Evolutionary conservation across 2,888 invertebrate genomes (phyloP).

Genomic region (Serripes groenlandicus): DNA sequence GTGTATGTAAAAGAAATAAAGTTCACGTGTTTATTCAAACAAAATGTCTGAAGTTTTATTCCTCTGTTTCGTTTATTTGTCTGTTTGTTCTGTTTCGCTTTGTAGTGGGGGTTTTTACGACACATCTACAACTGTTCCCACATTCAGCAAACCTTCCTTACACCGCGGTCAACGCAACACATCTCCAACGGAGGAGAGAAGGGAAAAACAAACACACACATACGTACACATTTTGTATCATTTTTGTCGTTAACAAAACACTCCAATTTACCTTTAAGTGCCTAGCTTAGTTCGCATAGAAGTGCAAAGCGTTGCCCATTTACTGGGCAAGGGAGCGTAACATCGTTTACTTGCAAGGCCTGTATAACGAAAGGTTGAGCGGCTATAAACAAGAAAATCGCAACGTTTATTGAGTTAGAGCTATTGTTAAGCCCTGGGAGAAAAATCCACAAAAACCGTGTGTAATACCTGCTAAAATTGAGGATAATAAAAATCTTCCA

Average conservation of each 20-base stretch:
- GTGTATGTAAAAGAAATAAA: slow-evolving; percentile 66
- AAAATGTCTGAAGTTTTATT: slow-evolving; percentile 50
- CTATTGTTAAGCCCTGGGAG: slow-evolving; percentile 9
- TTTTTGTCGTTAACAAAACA: not conserved
- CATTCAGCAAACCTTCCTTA: slow-evolving; percentile 4
- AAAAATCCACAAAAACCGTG: slow-evolving; percentile 2
- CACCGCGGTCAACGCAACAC: not conserved
- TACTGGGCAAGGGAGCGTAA: slow-evolving; percentile 41
- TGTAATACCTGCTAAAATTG: slow-evolving; percentile 28
- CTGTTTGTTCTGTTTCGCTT: slow-evolving; percentile 41
- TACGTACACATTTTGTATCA: not conserved
- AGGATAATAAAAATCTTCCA: slow-evolving; percentile 21
- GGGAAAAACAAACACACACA: not conserved
- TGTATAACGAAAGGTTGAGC: slow-evolving; percentile 43
- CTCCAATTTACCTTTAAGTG: slow-evolving; percentile 11
- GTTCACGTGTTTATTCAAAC: slow-evolving; percentile 65
- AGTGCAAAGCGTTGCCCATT: slow-evolving; percentile 33
- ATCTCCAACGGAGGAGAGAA: not conserved
- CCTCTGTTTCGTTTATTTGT: slow-evolving; percentile 36
- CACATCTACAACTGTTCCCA: slow-evolving; percentile 52
- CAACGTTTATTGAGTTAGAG: slow-evolving; percentile 53
- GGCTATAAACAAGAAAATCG: slow-evolving; percentile 64
- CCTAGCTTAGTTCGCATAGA: slow-evolving; percentile 20
- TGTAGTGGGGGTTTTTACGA: slow-evolving; percentile 37
- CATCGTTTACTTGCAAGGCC: slow-evolving; percentile 38